A percentile compares a stretch with the other conserved stretches of the same genome.
phyloP scores from a whole-genome alignment of 2,888 invertebrate genomes.

The Meteorus cinctellus region DNA sequence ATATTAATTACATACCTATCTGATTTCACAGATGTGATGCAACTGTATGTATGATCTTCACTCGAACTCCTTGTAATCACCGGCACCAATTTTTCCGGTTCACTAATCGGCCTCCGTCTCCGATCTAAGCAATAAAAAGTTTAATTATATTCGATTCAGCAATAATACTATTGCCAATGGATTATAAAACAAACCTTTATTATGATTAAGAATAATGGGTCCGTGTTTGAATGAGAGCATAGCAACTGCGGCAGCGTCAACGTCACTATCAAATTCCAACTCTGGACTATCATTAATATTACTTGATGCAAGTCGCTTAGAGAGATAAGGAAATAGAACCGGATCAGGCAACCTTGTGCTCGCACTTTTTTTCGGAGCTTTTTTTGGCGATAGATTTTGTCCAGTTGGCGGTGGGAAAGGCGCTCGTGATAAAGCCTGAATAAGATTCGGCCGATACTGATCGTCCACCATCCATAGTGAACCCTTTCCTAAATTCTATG shows the following conservation, averaged over 20 bases:
- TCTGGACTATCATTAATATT: slow-evolving; percentile 67
- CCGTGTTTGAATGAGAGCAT: slow-evolving; percentile 93
- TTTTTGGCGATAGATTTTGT: slow-evolving; percentile 66
- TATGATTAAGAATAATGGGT: slow-evolving; percentile 78
- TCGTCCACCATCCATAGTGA: slow-evolving; percentile 97
- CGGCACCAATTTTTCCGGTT: slow-evolving; percentile 71
- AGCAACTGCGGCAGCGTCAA: slow-evolving; percentile 86
- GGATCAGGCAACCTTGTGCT: slow-evolving; percentile 80
- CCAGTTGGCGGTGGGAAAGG: slow-evolving; percentile 81
- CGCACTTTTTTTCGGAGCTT: slow-evolving; percentile 64
- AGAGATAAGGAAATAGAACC: slow-evolving; percentile 88
- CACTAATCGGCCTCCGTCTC: slow-evolving; percentile 62
- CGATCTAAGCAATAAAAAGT: slow-evolving; percentile 59
- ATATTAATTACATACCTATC: slow-evolving; percentile 62
- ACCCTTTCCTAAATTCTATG: slow-evolving; percentile 93
- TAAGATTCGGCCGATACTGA: slow-evolving; percentile 89
- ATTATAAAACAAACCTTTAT: slow-evolving; percentile 63
- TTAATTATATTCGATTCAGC: slow-evolving; percentile 1
- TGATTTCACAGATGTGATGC: slow-evolving; percentile 67
- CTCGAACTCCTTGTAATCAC: slow-evolving; percentile 92
- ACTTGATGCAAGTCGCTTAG: slow-evolving; percentile 79
- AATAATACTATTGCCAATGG: background rate
- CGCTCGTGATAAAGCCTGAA: slow-evolving; percentile 91
- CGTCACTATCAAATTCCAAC: slow-evolving; percentile 78
- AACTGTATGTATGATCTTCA: slow-evolving; percentile 94